A percentile compares a stretch with the other conserved stretches of the same genome.
Conservation (phyloP, 2,888 invertebrate species). For the Plagodis dolabraria region DNA sequence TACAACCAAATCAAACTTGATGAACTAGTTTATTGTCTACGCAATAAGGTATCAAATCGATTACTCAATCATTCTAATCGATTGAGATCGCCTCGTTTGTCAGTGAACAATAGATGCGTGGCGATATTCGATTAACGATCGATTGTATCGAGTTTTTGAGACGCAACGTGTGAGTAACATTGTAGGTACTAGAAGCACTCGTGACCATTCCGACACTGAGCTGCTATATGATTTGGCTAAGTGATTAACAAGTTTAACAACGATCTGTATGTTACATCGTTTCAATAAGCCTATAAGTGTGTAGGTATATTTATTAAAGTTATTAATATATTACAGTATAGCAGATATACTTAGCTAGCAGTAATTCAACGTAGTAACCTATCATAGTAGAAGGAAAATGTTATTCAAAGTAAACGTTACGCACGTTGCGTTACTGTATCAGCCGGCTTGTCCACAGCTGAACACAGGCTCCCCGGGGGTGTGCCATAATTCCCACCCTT, state of each 20-base stretch:
- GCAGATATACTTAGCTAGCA: too few species aligned
- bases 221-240: conserved; percentile 36
- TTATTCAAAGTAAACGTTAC: too few species aligned
- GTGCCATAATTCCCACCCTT: too few species aligned
- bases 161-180: conserved; percentile 31
- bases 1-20: conserved; percentile 12
- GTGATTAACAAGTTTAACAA: conserved; percentile 28
- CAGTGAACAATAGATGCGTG: conserved; percentile 51
- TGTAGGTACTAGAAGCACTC: conserved; percentile 32
- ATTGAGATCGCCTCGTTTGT: conserved; percentile 45
- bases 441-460: too few species aligned
- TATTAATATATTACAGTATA: too few species aligned
- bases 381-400: too few species aligned
- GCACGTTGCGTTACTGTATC: too few species aligned
- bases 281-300: too few species aligned
- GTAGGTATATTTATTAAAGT: too few species aligned
- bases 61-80: conserved; percentile 28
- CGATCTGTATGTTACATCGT: not conserved
- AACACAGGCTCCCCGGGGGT: too few species aligned
- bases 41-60: conserved; percentile 37
- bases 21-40: conserved; percentile 25
- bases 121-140: conserved; percentile 54
- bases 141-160: conserved; percentile 46
- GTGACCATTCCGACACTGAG: conserved; percentile 61
- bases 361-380: too few species aligned